These are phyloP conservation scores for Amphimedon queenslandica DNA, from an alignment of 37 sponge, comb jelly and placozoan species.

Conservation along the genomic window DNA sequence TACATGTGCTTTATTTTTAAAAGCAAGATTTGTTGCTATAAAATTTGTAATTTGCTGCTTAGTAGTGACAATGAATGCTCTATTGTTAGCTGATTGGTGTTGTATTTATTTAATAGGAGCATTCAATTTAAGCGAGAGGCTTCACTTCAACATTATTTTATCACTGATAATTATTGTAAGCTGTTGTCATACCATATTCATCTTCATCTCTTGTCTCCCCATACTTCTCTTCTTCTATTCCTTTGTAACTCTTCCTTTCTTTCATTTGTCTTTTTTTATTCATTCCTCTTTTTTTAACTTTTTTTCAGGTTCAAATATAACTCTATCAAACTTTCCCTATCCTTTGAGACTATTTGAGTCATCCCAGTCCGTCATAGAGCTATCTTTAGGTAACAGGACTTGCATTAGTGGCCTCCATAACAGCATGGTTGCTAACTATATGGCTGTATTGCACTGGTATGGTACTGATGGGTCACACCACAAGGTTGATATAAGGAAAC, in stretches of 20 bases:
- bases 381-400: background rate
- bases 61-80: no score
- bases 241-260: no score
- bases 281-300: no score
- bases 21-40: no score
- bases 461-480: slow-evolving; percentile 14
- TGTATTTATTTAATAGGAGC: background rate
- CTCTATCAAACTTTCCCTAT: slow-evolving; percentile 23
- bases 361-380: slow-evolving; percentile 21
- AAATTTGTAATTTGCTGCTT: no score
- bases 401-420: background rate
- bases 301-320: no score
- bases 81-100: background rate
- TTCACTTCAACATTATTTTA: slow-evolving; percentile 23
- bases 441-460: slow-evolving; percentile 19
- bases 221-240: no score
- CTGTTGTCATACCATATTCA: no score
- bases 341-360: slow-evolving; percentile 37
- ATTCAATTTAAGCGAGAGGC: slow-evolving; percentile 33
- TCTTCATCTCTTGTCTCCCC: no score
- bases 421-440: slow-evolving; percentile 13
- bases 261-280: no score
- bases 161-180: no score
- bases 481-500: slow-evolving; percentile 23
- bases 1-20: background rate